phyloP scores from a whole-genome alignment of 2,888 invertebrate species.

The Aromia moschata region DNA sequence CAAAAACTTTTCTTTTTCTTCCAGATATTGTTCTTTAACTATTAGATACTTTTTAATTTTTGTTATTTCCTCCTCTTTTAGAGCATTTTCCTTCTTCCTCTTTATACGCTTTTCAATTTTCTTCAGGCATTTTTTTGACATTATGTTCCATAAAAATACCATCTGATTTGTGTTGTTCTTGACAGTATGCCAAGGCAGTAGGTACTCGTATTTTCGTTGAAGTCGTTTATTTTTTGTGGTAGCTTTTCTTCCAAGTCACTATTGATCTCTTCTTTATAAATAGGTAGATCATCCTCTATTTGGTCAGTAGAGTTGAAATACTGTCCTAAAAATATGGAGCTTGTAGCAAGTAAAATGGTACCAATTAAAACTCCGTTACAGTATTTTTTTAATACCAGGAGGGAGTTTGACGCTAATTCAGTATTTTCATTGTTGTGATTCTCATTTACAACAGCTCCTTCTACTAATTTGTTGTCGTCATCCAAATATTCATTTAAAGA shows the following conservation, averaged over 20 bases:
- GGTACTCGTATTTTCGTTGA: constrained; percentile 14
- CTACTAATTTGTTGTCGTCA: not conserved
- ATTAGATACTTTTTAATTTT: constrained; percentile 21
- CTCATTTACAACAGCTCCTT: not conserved
- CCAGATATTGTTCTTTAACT: constrained; percentile 27
- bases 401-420: constrained; percentile 6
- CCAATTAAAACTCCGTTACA: constrained; percentile 24
- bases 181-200: constrained; percentile 23
- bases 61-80: constrained; percentile 16
- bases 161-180: constrained; percentile 28
- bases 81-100: not conserved
- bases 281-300: constrained; percentile 21
- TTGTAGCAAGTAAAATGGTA: constrained; percentile 24
- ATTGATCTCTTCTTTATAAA: constrained; percentile 13
- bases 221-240: constrained; percentile 12
- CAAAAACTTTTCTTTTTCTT: constrained; percentile 27
- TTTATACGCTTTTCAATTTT: constrained; percentile 20
- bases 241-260: not conserved
- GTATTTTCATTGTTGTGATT: constrained; percentile 6
- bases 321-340: constrained; percentile 24
- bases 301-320: constrained; percentile 14
- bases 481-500: not conserved
- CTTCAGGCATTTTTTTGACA: constrained; percentile 21
- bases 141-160: constrained; percentile 18
- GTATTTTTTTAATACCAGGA: constrained; percentile 20